Base-by-base conservation (phyloP, 2,797 vertebrate genomes). In the Pachyuromys duprasi region DNA sequence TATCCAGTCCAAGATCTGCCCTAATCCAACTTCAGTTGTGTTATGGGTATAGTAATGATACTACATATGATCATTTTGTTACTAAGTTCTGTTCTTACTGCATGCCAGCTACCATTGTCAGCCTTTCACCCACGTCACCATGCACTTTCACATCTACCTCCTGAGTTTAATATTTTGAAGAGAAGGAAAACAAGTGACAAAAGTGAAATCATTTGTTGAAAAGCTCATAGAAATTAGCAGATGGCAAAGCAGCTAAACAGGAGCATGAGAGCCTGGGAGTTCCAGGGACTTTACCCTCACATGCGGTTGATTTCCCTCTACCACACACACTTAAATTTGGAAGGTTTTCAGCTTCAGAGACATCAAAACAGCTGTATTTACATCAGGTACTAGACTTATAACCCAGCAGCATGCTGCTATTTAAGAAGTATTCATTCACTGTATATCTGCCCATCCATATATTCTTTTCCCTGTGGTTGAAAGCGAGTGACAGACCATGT, bases 151-250 rank as follows among this genome's bases (percentile, higher is more conserved):
- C 26, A 72, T 60, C 14, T 26, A 5, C 45, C 28, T 31, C 22
- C 42, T 80, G 65, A 67, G 39, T 55, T 90, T 69, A 62, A 79
- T 95, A 69, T 80, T 95, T 95, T 84, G 53, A 53, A 94, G 22
- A 60, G 31, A 24, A 0, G 31, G 33, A 90, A 92, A 83, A 49
- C 0, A 57, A 74, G 45, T 45, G 49, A 95, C 89, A 45, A 65
- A 89, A 95, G 11, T n/a, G 24, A 89, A 67, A 33, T 42, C 39
- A 49, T 65, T 93, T 78, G 3, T 67, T 86, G 57, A 62, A 70
- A 95, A 83, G 13, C 8, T 90, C 82, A 33, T 8, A 89, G 82
- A 33, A 72, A 9, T 15, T 15, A 55, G 69, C 28, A 80, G 67
- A 53, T 81, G 31, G n/a, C 57, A 79, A 57, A 81, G 42, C 31